Base-by-base conservation (phyloP, 30 jellyfish, hydroid and myxozoan species). In the Hydra vulgaris region DNA sequence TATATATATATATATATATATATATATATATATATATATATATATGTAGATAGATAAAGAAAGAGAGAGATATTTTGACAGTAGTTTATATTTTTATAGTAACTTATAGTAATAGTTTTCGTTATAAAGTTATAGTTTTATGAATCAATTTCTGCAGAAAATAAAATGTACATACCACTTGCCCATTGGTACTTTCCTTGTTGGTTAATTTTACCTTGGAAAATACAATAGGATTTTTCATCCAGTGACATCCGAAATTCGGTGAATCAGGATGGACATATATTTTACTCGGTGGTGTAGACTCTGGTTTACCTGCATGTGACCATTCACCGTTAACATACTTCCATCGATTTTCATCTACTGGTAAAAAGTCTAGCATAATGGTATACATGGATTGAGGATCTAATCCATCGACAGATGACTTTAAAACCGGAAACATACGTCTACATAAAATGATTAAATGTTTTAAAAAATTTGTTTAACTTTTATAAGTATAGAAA, bases 211-310 rank as follows among this genome's bases (percentile, higher is more conserved):
- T 94, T 54, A 89, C 97, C 81, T 89, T 94, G 8, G 99, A 88
- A 84, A 94, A 94, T 21, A 86, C 96, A 67, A 94, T 89, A 16
- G 97, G 93, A 82, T 83, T 88, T 61, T 94, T 88, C 99, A 94
- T 94, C 99, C 99, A 94, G 72, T 88, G 96, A 1, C 96, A 75
- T 20, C 99, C 99, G 70, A 88, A 94, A 74, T 94, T 94, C 8
- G 99, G 99, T 21, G 99, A 94, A 53, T 94, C 99, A 4, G 97
- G 97, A 83, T 94, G 99, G 40, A 89, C 96, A 71, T 94, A 94
- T 18, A 88, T 95, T 71, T 86, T 91, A 72, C 96, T 85, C 18
- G 96, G 87, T 0, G 97, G 94, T 15, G 96, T 88, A 22, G 96
- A 95, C 81, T 94, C 99, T 17, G 97, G 96, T 84, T 89, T 94